A percentile compares a stretch with the other conserved stretches of the same genome.
These are phyloP conservation scores for Percina caprodes DNA, from an alignment of 2,113 vertebrate genomes.

Conservation along the genomic window DNA sequence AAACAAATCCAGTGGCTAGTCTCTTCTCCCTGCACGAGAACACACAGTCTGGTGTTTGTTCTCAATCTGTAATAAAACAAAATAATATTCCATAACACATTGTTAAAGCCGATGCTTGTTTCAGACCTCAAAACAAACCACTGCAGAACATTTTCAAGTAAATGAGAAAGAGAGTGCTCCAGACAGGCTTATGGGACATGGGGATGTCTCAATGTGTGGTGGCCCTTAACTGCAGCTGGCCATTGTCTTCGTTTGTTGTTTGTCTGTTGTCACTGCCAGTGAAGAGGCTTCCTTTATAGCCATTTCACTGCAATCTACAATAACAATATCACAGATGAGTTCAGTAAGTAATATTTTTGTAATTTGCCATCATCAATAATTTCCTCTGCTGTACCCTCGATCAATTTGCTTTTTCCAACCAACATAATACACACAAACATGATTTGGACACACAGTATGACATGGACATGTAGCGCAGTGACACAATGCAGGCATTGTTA, in stretches of 20 bases:
- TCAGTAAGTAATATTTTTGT: slow-evolving; percentile 7
- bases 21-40: slow-evolving; percentile 65
- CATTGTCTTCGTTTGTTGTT: background rate
- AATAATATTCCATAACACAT: slow-evolving; percentile 67
- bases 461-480: no score
- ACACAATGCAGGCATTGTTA: background rate
- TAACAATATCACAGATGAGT: background rate
- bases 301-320: background rate
- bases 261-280: no score
- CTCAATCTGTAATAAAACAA: slow-evolving; percentile 73
- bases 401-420: background rate
- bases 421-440: background rate
- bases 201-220: background rate
- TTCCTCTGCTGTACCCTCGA: background rate
- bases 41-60: slow-evolving; percentile 67
- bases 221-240: background rate
- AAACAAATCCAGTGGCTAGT: slow-evolving; percentile 78
- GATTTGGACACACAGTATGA: background rate
- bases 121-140: slow-evolving; percentile 50
- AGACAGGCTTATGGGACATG: background rate
- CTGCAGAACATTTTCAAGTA: slow-evolving; percentile 38
- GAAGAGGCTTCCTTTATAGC: background rate
- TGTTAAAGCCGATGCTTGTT: slow-evolving; percentile 50
- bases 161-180: background rate
- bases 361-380: background rate